Evolutionary conservation across 2,888 invertebrate species (phyloP), one percentile per base, ranked within the genome.

Genomic region (Incurvaria masculella): DNA sequence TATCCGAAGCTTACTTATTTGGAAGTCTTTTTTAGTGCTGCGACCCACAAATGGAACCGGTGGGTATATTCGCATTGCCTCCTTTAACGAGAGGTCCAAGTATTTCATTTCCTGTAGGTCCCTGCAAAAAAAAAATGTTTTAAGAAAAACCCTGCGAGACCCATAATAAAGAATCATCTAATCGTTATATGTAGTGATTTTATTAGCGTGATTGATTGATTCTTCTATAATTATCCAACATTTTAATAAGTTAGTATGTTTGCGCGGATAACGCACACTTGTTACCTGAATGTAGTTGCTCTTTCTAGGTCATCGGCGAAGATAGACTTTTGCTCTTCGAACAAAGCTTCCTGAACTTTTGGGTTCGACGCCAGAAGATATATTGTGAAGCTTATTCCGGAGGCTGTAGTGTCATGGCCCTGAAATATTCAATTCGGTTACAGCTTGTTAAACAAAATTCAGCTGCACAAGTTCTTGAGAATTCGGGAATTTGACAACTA

Each of bases 381-480:
- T 1, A 64, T 54, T 1, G 68, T 58, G 54, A 72, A 73, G 0
- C 63, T 57, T 2, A 73, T 56, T 4, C 66, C 70, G 2, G 72
- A 66, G 1, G 70, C 64, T 2, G 71, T 72, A 1, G 73, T 73
- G 45, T 73, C 68, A 27, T 69, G 69, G 0, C 68, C 68, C 63
- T 64, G 33, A n/a, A n/a, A n/a, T n/a, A n/a, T n/a, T n/a, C n/a
- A n/a, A n/a, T n/a, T n/a, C n/a, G n/a, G n/a, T n/a, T n/a, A n/a
- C n/a, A n/a, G n/a, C n/a, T n/a, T n/a, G n/a, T n/a, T n/a, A n/a
- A n/a, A n/a, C n/a, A n/a, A n/a, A n/a, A n/a, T n/a, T n/a, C n/a
- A n/a, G n/a, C n/a, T n/a, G n/a, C n/a, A n/a, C n/a, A n/a, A n/a
- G n/a, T n/a, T n/a, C n/a, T n/a, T n/a, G n/a, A n/a, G n/a, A n/a